These are phyloP conservation scores for Andrena flavipes DNA, from an alignment of 2,888 invertebrate genomes.

Conservation along the genomic window DNA sequence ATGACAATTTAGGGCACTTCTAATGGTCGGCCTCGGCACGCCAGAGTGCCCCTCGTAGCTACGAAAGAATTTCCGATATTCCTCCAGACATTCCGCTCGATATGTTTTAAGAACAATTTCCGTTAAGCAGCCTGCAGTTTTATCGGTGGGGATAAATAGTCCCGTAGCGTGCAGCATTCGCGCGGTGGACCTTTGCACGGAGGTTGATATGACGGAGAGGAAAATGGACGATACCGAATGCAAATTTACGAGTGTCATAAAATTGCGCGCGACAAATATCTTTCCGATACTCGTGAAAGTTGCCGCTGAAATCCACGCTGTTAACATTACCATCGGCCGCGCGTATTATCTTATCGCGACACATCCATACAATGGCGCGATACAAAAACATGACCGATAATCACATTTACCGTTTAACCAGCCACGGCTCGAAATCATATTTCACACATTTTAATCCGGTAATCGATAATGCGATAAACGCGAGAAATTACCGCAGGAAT, in stretches of 20 bases:
- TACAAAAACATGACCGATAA: conserved; percentile 72
- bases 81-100: not conserved
- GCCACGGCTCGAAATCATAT: conserved; percentile 68
- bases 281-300: not conserved
- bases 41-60: not conserved
- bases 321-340: conserved; percentile 45
- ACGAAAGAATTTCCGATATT: not conserved
- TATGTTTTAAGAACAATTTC: not conserved
- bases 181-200: not conserved
- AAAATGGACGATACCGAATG: not conserved
- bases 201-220: not conserved
- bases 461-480: conserved; percentile 72
- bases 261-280: conserved; percentile 7
- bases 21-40: conserved; percentile 1
- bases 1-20: conserved; percentile 55
- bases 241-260: conserved; percentile 4
- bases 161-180: too few relatives aligned
- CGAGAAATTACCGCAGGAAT: conserved; percentile 71
- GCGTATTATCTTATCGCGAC: conserved; percentile 68
- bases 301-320: conserved; percentile 39
- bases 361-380: conserved; percentile 61
- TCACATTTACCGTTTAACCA: conserved; percentile 67
- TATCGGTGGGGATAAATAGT: too few relatives aligned
- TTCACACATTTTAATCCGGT: conserved; percentile 73
- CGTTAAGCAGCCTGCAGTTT: too few relatives aligned